Evolutionary conservation across 2,888 invertebrate species (phyloP).

Genomic region (Bruchidius siliquastri): DNA sequence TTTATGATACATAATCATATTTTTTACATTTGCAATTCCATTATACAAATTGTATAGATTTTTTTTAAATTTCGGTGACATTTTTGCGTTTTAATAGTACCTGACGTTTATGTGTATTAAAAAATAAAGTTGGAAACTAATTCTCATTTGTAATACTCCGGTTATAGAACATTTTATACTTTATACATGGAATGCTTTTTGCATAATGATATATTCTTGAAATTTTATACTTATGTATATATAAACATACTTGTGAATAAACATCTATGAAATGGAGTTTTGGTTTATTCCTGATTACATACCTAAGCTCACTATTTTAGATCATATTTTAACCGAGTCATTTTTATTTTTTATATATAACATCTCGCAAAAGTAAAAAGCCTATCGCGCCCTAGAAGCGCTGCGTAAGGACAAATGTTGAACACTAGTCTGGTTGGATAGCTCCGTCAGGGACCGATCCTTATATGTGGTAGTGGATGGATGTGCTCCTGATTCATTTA

Average conservation of each 20-base stretch:
- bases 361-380: no score
- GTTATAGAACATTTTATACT: not conserved
- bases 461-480: no score
- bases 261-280: not conserved
- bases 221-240: not conserved
- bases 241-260: not conserved
- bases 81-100: not conserved
- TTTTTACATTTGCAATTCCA: not conserved
- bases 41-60: not conserved
- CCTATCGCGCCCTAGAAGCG: no score
- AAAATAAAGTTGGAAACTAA: not conserved
- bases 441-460: no score
- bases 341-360: no score
- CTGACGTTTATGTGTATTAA: not conserved
- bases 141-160: not conserved
- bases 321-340: no score
- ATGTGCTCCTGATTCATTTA: no score
- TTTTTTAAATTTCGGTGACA: not conserved
- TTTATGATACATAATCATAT: not conserved
- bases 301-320: conserved; percentile 70
- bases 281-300: not conserved
- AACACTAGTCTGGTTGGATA: no score
- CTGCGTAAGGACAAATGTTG: no score
- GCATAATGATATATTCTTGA: not conserved
- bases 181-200: not conserved